Evolutionary conservation across 2,797 vertebrate genomes (phyloP).

Genomic region (Urophycis tenuis): DNA sequence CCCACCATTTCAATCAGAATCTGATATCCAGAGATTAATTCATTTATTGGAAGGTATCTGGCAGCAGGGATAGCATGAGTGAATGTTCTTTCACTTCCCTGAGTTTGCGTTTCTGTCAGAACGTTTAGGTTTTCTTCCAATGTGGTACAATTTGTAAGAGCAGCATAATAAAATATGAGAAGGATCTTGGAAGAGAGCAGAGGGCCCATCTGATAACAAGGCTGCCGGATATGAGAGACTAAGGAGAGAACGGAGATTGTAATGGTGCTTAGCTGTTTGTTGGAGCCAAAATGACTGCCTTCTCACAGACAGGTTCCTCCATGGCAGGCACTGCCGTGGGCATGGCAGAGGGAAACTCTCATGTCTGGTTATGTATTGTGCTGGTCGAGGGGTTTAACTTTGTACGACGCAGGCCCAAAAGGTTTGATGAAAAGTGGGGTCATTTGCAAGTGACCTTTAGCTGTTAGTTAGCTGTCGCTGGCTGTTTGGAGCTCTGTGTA

Average conservation of each 20-base stretch:
- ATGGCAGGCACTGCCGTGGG: constrained; percentile 40
- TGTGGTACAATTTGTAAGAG: constrained; percentile 32
- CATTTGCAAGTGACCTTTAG: constrained; percentile 49
- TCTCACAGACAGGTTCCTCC: constrained; percentile 21
- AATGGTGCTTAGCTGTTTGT: constrained; percentile 48
- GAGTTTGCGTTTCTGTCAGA: constrained; percentile 18
- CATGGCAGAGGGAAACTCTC: constrained; percentile 52
- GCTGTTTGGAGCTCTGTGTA: constrained; percentile 56
- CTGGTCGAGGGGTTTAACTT: no score
- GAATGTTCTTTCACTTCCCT: not conserved
- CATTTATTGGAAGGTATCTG: no score
- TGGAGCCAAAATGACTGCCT: constrained; percentile 40
- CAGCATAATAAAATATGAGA: constrained; percentile 27
- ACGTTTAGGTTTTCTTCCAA: constrained; percentile 44
- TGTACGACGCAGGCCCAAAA: constrained; percentile 46
- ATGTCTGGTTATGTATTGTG: constrained; percentile 54
- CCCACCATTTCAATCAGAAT: not conserved
- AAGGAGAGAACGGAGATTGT: constrained; percentile 22
- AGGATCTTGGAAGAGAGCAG: constrained; percentile 27
- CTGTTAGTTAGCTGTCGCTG: constrained; percentile 42
- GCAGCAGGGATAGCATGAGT: not conserved
- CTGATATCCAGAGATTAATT: no score
- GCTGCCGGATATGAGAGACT: constrained; percentile 13
- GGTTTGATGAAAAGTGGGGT: constrained; percentile 49
- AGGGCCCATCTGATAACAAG: constrained; percentile 16